phyloP scores from a whole-genome alignment of 1,140 invertebrate genomes.

The Pteromalus puparum region DNA sequence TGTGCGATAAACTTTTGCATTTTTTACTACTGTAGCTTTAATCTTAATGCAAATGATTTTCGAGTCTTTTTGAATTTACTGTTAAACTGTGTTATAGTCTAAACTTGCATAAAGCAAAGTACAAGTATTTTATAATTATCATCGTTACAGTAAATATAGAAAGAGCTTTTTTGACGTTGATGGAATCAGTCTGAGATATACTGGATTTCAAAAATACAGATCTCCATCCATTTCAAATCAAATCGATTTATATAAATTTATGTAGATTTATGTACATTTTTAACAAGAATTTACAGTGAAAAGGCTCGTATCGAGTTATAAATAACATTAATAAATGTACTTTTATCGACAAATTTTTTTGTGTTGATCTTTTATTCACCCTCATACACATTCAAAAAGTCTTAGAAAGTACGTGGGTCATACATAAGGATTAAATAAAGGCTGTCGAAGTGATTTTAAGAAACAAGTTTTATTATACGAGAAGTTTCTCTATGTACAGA shows the following conservation, averaged over 20 bases:
- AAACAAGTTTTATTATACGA: constrained; percentile 69
- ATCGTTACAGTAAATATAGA: constrained; percentile 36
- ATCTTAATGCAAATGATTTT: constrained; percentile 52
- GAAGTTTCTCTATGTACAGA: constrained; percentile 71
- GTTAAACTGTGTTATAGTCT: constrained; percentile 55
- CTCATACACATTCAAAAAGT: neutral
- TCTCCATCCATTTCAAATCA: constrained; percentile 47
- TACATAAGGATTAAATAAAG: constrained; percentile 9
- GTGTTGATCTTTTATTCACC: constrained; percentile 9
- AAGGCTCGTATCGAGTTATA: constrained; percentile 54
- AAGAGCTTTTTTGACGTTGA: constrained; percentile 42
- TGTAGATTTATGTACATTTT: constrained; percentile 55
- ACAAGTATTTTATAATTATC: constrained; percentile 54
- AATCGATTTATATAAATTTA: constrained; percentile 48
- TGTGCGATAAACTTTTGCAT: constrained; percentile 54
- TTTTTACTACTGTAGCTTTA: constrained; percentile 54
- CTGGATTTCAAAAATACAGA: constrained; percentile 42
- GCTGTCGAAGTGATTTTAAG: constrained; percentile 49
- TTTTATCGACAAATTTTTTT: constrained; percentile 36
- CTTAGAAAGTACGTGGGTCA: neutral
- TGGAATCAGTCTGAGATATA: constrained; percentile 46
- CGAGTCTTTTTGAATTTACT: constrained; percentile 52
- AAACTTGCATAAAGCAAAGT: constrained; percentile 50
- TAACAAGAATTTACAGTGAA: constrained; percentile 50
- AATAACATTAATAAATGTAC: constrained; percentile 50